These are phyloP conservation scores for Pangasianodon hypophthalmus DNA, from an alignment of 2,113 vertebrate species.

Conservation along the genomic window DNA sequence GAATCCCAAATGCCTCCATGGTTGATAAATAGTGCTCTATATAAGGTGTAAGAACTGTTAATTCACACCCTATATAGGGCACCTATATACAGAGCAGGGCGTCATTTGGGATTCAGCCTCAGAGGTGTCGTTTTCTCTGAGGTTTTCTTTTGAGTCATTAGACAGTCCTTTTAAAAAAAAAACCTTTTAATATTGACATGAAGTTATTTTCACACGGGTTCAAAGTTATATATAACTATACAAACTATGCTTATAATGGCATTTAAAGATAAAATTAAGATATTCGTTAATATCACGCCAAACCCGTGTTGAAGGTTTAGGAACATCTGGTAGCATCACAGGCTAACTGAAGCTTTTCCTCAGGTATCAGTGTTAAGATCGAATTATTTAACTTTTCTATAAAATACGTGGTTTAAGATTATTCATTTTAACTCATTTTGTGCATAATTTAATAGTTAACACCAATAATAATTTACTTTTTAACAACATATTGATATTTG, in stretches of 20 bases:
- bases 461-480: neutral
- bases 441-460: neutral
- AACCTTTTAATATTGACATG: neutral
- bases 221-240: neutral
- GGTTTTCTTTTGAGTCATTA: neutral
- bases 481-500: neutral
- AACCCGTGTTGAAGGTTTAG: no score
- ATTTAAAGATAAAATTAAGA: neutral
- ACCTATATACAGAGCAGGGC: neutral
- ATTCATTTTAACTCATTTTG: neutral
- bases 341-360: neutral
- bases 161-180: neutral
- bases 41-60: neutral
- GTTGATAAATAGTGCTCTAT: neutral
- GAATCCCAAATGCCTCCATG: neutral
- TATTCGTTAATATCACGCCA: neutral
- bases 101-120: neutral
- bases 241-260: neutral
- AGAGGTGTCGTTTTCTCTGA: neutral
- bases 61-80: neutral
- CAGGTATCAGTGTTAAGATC: no score
- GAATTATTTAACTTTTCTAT: no score
- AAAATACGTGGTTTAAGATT: neutral
- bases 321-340: neutral
- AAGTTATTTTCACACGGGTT: neutral